These are phyloP conservation scores for Drosophila sturtevanti DNA, from an alignment of 1,140 invertebrate species.

Conservation along the genomic window DNA sequence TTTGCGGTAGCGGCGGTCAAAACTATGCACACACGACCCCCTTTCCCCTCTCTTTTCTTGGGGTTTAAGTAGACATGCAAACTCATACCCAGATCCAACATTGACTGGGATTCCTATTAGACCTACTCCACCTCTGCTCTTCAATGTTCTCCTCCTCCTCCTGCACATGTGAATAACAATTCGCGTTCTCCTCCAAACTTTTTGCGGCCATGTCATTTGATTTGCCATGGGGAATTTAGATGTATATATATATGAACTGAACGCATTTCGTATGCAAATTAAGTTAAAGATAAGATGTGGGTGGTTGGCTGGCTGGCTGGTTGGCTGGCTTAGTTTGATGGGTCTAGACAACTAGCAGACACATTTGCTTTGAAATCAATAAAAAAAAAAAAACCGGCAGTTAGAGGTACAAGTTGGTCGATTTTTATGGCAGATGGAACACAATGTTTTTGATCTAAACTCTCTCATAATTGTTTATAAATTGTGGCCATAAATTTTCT, in stretches of 20 bases:
- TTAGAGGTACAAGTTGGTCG: conserved; percentile 1
- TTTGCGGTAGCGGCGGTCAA: conserved; percentile 29
- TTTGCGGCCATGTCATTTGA: conserved; percentile 69
- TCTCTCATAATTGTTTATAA: conserved; percentile 77
- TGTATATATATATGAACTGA: conserved; percentile 47
- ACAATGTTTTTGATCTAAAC: conserved; percentile 14
- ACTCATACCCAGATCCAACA: conserved; percentile 16
- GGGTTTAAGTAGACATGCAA: conserved; percentile 48
- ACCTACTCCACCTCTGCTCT: not conserved
- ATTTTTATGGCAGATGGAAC: conserved; percentile 7
- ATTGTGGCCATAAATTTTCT: conserved; percentile 66
- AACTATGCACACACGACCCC: conserved; percentile 39
- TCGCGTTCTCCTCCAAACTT: conserved; percentile 42
- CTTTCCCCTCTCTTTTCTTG: conserved; percentile 23
- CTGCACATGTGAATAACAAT: too few relatives aligned
- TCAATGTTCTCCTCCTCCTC: not conserved
- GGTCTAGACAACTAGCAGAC: conserved; percentile 71
- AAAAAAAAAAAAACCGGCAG: conserved; percentile 56
- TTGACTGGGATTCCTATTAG: not conserved
- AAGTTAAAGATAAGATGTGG: conserved; percentile 52
- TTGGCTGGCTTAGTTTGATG: conserved; percentile 3
- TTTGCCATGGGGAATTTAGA: conserved; percentile 65
- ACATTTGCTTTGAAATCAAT: conserved; percentile 52
- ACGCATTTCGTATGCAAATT: conserved; percentile 69
- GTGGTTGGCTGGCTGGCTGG: not conserved